These are phyloP conservation scores for Xenotilapia longispinis DNA, from an alignment of 2,113 vertebrate genomes.

Conservation along the genomic window DNA sequence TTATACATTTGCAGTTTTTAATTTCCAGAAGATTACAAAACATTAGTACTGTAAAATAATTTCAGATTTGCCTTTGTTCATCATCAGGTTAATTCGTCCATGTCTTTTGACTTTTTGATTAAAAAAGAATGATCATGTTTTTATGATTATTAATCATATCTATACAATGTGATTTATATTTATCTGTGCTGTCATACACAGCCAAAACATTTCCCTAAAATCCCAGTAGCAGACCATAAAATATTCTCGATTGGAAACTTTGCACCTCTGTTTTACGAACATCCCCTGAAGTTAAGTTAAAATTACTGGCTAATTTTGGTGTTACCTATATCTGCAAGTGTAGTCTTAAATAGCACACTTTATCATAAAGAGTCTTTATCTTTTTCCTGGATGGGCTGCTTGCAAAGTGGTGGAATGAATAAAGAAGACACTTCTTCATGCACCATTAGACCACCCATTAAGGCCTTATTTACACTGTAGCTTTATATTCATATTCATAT, in stretches of 20 bases:
- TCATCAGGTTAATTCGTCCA: not conserved
- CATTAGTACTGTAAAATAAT: not conserved
- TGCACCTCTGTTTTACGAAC: not conserved
- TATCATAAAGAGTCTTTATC: not conserved
- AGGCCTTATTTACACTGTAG: not conserved
- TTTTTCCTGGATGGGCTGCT: not conserved
- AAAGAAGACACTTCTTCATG: not conserved
- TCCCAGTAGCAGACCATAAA: not conserved
- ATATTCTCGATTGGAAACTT: not conserved
- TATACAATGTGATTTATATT: not conserved
- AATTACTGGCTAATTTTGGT: not conserved
- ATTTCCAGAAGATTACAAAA: not conserved
- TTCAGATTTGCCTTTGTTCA: not conserved
- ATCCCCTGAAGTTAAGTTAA: not conserved
- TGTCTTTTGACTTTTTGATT: not conserved
- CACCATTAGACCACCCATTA: not conserved
- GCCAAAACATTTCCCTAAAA: not conserved
- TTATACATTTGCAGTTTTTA: not conserved
- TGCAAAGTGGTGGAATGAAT: not conserved
- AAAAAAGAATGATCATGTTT: not conserved
- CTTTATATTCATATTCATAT: not conserved
- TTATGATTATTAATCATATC: not conserved
- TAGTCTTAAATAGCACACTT: not conserved
- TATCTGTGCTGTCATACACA: not conserved
- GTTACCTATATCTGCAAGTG: not conserved